Conservation (phyloP, 2,113 vertebrate genomes). For the Siniperca chuatsi region DNA sequence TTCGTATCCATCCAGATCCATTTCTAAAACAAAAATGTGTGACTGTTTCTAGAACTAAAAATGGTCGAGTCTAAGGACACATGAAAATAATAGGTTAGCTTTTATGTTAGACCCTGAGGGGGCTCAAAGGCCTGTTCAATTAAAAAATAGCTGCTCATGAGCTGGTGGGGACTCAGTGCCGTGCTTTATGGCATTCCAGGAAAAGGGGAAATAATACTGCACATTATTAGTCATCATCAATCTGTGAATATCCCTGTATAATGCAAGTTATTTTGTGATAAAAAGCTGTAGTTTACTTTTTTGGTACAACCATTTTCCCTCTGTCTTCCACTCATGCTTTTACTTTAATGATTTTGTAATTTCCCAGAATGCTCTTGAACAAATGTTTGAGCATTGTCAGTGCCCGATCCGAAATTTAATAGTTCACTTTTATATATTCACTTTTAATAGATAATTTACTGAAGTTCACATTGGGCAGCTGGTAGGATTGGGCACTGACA, state of each 20-base stretch:
- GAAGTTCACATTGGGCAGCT: too few relatives aligned
- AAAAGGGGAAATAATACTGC: background rate
- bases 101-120: background rate
- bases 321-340: background rate
- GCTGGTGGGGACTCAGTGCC: background rate
- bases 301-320: background rate
- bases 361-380: constrained; percentile 5
- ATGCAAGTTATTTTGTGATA: background rate
- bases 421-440: too few relatives aligned
- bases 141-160: background rate
- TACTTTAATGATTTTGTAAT: constrained; percentile 15
- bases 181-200: background rate
- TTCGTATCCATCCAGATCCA: background rate
- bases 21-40: background rate
- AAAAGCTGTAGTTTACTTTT: background rate
- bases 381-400: background rate
- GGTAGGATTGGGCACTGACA: too few relatives aligned
- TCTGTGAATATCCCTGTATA: background rate
- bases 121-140: background rate
- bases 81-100: background rate
- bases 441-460: too few relatives aligned
- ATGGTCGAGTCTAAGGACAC: background rate
- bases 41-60: background rate
- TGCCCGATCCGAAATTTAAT: too few relatives aligned
- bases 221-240: background rate